Evolutionary conservation across 2,888 invertebrate species (phyloP).

Genomic region (Clepsis dumicolana): DNA sequence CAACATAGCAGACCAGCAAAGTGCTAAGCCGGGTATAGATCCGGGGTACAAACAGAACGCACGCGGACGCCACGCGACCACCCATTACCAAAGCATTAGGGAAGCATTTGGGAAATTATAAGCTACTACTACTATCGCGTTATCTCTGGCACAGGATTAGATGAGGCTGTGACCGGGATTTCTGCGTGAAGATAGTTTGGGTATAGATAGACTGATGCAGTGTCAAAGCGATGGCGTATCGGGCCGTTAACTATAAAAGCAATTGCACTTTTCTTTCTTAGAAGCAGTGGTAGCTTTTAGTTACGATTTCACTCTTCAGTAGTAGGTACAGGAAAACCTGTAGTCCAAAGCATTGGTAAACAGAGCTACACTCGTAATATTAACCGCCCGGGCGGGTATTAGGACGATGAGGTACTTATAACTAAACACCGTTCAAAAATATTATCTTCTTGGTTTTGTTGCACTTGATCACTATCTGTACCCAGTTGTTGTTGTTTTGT

Average conservation of each 20-base stretch:
- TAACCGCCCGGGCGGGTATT: no score
- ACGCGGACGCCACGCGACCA: constrained; percentile 21
- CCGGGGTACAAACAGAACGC: constrained; percentile 9
- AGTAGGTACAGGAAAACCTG: no score
- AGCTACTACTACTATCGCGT: constrained; percentile 18
- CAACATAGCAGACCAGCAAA: constrained; percentile 16
- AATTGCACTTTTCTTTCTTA: no score
- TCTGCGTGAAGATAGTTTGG: background rate
- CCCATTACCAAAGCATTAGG: constrained; percentile 21
- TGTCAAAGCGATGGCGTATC: background rate
- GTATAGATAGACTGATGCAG: background rate
- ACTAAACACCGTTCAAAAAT: no score
- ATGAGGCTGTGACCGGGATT: background rate
- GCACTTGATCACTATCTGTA: no score
- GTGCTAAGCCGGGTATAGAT: constrained; percentile 22
- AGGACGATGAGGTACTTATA: no score
- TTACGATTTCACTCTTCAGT: no score
- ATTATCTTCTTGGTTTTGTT: no score
- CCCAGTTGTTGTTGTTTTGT: no score
- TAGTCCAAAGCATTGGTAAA: no score
- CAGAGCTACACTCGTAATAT: no score
- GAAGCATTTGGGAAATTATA: constrained; percentile 19
- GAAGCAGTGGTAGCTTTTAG: no score
- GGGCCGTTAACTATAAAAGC: background rate
- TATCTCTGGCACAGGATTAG: constrained; percentile 15